These are phyloP conservation scores for Orthosia cruda DNA, from an alignment of 2,888 invertebrate species.

Conservation along the genomic window DNA sequence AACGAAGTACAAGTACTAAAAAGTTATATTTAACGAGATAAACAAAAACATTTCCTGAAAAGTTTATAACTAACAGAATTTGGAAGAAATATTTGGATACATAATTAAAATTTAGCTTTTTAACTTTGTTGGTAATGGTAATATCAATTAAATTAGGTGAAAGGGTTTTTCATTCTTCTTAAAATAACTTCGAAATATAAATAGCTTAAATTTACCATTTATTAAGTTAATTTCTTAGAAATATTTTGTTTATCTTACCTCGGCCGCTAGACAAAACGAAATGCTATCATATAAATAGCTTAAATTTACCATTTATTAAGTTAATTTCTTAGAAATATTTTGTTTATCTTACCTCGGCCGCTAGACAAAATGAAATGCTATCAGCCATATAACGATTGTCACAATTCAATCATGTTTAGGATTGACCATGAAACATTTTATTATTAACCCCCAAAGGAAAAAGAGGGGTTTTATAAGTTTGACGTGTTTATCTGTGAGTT, in stretches of 20 bases:
- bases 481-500: too few relatives aligned
- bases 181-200: not conserved
- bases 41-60: slow-evolving; percentile 10
- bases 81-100: slow-evolving; percentile 4
- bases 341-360: too few relatives aligned
- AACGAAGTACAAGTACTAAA: not conserved
- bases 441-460: too few relatives aligned
- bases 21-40: slow-evolving; percentile 7
- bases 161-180: not conserved
- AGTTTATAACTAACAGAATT: slow-evolving; percentile 5
- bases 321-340: too few relatives aligned
- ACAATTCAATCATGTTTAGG: not conserved
- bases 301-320: too few relatives aligned
- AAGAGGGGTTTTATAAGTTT: too few relatives aligned
- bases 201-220: not conserved
- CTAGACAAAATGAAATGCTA: not conserved
- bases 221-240: not conserved
- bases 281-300: too few relatives aligned
- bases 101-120: slow-evolving; percentile 20
- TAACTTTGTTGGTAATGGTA: not conserved
- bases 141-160: not conserved
- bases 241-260: not conserved
- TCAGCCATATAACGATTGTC: not conserved
- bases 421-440: not conserved
- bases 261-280: too few relatives aligned